Percentiles rank a stretch among this genome's conserved stretches.
phyloP scores from a whole-genome alignment of 2,113 vertebrate genomes.

The Plecturocebus donacophilus region DNA sequence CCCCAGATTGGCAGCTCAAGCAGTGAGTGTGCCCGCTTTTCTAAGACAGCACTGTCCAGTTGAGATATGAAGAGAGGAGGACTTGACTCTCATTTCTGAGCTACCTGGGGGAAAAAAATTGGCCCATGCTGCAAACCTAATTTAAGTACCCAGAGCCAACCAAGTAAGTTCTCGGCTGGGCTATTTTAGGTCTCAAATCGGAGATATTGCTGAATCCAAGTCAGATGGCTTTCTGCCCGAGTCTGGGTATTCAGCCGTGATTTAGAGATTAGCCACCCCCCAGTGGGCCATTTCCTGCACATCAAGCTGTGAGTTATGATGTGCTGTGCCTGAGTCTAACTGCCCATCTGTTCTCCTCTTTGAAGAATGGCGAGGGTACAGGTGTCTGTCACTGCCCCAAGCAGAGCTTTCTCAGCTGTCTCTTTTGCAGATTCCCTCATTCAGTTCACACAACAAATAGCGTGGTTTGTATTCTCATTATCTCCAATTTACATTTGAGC shows the following conservation, averaged over 20 bases:
- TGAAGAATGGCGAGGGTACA: background rate
- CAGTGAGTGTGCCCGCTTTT: background rate
- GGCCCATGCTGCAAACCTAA: background rate
- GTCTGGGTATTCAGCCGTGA: background rate
- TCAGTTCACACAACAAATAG: background rate
- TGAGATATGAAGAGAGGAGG: background rate
- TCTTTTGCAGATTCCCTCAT: background rate
- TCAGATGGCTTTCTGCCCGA: background rate
- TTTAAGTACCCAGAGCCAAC: background rate
- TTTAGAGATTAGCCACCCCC: background rate
- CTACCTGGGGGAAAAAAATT: background rate
- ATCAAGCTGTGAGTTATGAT: background rate
- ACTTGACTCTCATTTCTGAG: background rate
- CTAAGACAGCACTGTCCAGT: background rate
- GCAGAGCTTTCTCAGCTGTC: constrained; percentile 5
- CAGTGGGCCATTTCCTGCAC: constrained; percentile 34
- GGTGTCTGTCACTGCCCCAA: constrained; percentile 19
- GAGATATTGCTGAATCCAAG: background rate
- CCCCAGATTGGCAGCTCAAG: background rate
- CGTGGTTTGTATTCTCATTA: background rate
- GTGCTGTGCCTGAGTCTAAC: constrained; percentile 39
- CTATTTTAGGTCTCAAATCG: background rate
- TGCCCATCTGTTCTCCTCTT: constrained; percentile 49
- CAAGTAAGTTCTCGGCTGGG: background rate
- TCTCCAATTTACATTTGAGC: background rate